Conservation (phyloP, 1,140 invertebrate genomes). For the Tetramorium alpestre region DNA sequence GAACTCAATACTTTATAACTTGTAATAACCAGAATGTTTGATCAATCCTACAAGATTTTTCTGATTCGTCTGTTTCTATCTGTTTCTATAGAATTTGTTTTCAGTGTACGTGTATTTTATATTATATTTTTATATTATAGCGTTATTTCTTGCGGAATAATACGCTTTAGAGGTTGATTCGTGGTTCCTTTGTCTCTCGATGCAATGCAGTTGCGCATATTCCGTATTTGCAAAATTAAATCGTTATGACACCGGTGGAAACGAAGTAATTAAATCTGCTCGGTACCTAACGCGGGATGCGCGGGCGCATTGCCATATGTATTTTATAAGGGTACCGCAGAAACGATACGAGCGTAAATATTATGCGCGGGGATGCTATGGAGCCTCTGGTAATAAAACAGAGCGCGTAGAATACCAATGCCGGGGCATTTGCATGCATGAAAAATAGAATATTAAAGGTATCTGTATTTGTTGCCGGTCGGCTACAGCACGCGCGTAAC, state of each 20-base stretch:
- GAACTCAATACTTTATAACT: too few relatives aligned
- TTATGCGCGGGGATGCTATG: conserved; percentile 35
- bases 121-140: not conserved
- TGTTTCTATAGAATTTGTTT: too few relatives aligned
- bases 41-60: too few relatives aligned
- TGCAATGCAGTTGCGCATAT: not conserved
- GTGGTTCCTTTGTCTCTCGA: not conserved
- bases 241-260: conserved; percentile 28
- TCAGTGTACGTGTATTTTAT: not conserved
- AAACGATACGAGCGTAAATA: conserved; percentile 53
- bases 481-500: not conserved
- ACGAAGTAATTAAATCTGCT: conserved; percentile 51
- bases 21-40: too few relatives aligned
- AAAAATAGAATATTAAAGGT: conserved; percentile 57
- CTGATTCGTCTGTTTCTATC: too few relatives aligned
- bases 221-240: conserved; percentile 49
- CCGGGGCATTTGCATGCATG: conserved; percentile 36
- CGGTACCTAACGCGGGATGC: not conserved
- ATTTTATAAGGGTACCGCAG: conserved; percentile 49
- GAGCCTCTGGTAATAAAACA: conserved; percentile 56
- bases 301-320: conserved; percentile 23
- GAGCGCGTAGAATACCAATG: conserved; percentile 49
- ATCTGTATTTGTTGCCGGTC: conserved; percentile 25
- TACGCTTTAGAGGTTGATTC: not conserved
- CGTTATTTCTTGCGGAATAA: not conserved